Evolutionary conservation across 2,797 vertebrate genomes (phyloP).

Genomic region (Oceanodroma leucorhoa): DNA sequence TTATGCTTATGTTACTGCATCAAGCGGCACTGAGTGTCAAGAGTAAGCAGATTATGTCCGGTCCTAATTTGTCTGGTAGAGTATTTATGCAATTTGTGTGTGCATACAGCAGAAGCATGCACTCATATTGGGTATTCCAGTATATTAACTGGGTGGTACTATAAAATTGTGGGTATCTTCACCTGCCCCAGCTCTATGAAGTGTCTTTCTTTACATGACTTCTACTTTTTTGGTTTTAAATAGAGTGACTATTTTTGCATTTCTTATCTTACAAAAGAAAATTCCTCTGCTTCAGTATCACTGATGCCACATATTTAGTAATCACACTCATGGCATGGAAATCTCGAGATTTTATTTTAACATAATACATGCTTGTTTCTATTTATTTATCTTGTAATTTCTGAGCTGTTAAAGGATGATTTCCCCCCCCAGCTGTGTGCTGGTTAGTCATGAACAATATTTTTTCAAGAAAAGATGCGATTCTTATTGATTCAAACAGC

Average conservation of each 20-base stretch:
- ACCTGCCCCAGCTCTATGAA: neutral
- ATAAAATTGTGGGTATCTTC: neutral
- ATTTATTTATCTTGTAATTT: neutral
- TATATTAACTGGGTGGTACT: neutral
- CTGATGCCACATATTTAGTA: neutral
- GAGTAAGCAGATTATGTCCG: neutral
- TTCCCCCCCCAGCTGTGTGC: neutral
- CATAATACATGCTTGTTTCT: neutral
- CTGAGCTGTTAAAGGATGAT: neutral
- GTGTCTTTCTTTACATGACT: neutral
- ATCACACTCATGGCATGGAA: neutral
- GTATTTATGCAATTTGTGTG: neutral
- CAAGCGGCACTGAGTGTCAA: neutral
- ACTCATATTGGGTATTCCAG: neutral
- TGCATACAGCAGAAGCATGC: neutral
- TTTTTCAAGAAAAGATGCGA: neutral
- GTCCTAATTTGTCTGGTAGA: neutral
- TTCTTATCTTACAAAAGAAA: neutral
- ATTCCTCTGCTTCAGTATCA: fast-evolving
- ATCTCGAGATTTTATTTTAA: neutral
- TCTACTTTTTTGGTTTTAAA: neutral
- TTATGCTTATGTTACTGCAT: neutral
- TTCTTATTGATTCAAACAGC: neutral
- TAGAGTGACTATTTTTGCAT: neutral
- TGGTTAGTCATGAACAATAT: neutral